Evolutionary conservation across 2,797 vertebrate species (phyloP).

Genomic region (Melanotaenia nigrans): DNA sequence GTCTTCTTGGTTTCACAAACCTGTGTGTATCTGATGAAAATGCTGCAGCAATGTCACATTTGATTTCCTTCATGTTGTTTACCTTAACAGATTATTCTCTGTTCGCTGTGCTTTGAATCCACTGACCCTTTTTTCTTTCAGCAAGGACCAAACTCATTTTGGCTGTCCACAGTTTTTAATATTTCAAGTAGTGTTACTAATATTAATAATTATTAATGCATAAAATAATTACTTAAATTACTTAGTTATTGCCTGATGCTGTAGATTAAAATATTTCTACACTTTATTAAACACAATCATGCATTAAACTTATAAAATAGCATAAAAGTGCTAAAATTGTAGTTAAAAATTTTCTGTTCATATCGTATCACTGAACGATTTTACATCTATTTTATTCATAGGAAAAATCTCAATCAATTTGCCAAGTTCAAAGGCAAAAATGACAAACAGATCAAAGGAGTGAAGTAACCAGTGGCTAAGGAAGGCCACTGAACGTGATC

Average conservation of each 20-base stretch:
- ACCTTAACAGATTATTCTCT: neutral
- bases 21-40: neutral
- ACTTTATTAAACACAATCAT: neutral
- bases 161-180: neutral
- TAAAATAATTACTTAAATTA: too few relatives aligned
- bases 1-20: neutral
- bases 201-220: too few relatives aligned
- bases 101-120: neutral
- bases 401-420: neutral
- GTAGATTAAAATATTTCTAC: neutral
- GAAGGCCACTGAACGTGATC: slow-evolving; percentile 13
- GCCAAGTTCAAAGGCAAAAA: neutral
- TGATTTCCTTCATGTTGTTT: slow-evolving; percentile 10
- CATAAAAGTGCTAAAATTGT: neutral
- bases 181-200: too few relatives aligned
- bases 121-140: slow-evolving; percentile 9
- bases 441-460: neutral
- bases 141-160: neutral
- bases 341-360: neutral
- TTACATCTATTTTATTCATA: neutral
- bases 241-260: neutral
- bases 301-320: neutral
- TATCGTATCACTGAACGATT: neutral
- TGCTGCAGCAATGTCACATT: slow-evolving; percentile 2
- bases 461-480: slow-evolving; percentile 1